A percentile compares a stretch with the other conserved stretches of the same genome.
Evolutionary conservation across 2,113 vertebrate species (phyloP).

Genomic region (Gorsachius goisagi): DNA sequence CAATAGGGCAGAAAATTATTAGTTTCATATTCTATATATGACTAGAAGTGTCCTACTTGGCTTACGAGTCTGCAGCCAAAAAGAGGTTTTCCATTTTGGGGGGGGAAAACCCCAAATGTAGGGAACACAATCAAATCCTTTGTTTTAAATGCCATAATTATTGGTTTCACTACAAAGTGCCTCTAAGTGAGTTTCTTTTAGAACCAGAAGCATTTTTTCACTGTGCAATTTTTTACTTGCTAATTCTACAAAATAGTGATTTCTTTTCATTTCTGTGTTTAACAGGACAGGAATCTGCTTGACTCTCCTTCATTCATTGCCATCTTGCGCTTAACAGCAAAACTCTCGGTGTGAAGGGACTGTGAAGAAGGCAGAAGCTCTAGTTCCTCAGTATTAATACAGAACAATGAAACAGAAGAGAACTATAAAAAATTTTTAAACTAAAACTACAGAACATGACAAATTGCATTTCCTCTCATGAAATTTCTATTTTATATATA

Average conservation of each 20-base stretch:
- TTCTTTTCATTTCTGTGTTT: background rate
- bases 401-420: background rate
- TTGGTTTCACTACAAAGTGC: background rate
- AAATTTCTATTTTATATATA: background rate
- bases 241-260: background rate
- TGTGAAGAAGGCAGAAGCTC: background rate
- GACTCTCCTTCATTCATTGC: background rate
- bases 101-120: rapidly evolving
- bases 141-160: background rate
- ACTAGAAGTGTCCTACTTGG: background rate
- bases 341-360: background rate
- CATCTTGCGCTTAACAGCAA: background rate
- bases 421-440: background rate
- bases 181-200: background rate
- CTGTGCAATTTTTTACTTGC: background rate
- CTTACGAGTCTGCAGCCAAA: background rate
- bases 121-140: background rate
- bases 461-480: background rate
- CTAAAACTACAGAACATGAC: rapidly evolving
- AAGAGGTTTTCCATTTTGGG: background rate
- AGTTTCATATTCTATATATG: background rate
- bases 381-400: background rate
- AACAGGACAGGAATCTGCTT: background rate
- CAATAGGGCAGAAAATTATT: background rate
- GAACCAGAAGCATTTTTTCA: background rate